Conservation (phyloP, 2,888 invertebrate species). For the Synergus umbraculus region DNA sequence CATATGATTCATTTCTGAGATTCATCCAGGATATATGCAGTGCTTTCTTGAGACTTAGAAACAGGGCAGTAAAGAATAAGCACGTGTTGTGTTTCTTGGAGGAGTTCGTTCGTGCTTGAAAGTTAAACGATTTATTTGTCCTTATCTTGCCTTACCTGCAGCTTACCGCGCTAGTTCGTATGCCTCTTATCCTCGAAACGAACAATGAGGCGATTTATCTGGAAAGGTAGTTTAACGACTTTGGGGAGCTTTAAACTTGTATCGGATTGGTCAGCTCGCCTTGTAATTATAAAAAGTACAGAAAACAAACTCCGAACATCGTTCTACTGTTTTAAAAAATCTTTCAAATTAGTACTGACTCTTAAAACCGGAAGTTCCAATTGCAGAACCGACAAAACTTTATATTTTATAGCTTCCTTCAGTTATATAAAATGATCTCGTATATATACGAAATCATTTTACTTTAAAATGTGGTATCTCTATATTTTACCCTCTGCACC, state of each 20-base stretch:
- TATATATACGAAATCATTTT: neutral
- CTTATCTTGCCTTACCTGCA: conserved; percentile 38
- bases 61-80: conserved; percentile 22
- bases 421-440: too few species aligned
- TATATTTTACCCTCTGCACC: neutral
- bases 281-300: neutral
- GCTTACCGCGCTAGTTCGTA: conserved; percentile 28
- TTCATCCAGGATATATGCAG: neutral
- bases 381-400: too few species aligned
- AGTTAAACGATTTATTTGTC: conserved; percentile 35
- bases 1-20: neutral
- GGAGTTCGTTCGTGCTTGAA: conserved; percentile 43
- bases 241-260: conserved; percentile 32
- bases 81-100: conserved; percentile 29
- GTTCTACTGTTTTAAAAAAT: neutral
- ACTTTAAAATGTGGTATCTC: neutral
- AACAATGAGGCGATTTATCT: conserved; percentile 20
- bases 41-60: neutral
- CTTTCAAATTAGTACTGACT: neutral
- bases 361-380: too few species aligned
- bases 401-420: too few species aligned
- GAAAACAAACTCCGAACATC: neutral
- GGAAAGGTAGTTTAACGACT: conserved; percentile 38
- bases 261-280: conserved; percentile 11
- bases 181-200: conserved; percentile 32